These are phyloP conservation scores for Danio choprae DNA, from an alignment of 2,797 vertebrate species.

Conservation along the genomic window DNA sequence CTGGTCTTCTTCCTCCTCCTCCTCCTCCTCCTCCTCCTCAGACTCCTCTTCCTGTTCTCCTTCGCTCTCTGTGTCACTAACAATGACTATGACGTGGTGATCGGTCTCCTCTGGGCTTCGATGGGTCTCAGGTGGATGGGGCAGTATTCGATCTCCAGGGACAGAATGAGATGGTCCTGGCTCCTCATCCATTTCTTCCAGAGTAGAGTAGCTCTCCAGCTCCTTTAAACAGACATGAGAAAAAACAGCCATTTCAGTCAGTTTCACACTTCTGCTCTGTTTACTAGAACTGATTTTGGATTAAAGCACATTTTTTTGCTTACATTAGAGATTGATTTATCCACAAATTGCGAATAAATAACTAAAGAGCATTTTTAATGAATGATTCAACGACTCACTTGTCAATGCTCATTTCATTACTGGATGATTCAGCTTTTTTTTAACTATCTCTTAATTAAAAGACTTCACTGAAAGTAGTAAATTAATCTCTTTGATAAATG, in stretches of 20 bases:
- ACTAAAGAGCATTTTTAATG: too few relatives aligned
- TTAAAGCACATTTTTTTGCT: too few relatives aligned
- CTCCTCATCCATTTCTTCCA: constrained; percentile 86
- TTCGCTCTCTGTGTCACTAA: constrained; percentile 93
- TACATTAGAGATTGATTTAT: too few relatives aligned
- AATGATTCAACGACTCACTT: too few relatives aligned
- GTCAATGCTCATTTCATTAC: too few relatives aligned
- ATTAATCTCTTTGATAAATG: too few relatives aligned
- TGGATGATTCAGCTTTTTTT: too few relatives aligned
- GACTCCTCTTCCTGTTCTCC: constrained; percentile 90
- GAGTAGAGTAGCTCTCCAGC: constrained; percentile 80
- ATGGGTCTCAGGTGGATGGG: constrained; percentile 77
- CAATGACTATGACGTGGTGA: constrained; percentile 92
- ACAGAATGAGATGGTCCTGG: constrained; percentile 81
- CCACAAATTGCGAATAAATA: too few relatives aligned
- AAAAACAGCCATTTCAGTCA: not conserved
- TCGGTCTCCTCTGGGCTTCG: constrained; percentile 82
- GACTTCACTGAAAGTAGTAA: too few relatives aligned
- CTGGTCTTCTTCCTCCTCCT: constrained; percentile 61
- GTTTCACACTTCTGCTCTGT: not conserved
- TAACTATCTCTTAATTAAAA: too few relatives aligned
- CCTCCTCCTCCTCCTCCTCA: constrained; percentile 82
- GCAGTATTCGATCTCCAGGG: constrained; percentile 79
- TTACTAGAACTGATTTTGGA: too few relatives aligned
- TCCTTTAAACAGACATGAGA: constrained; percentile 71